phyloP scores from a whole-genome alignment of 2,113 vertebrate species.

The Hydropotes inermis region DNA sequence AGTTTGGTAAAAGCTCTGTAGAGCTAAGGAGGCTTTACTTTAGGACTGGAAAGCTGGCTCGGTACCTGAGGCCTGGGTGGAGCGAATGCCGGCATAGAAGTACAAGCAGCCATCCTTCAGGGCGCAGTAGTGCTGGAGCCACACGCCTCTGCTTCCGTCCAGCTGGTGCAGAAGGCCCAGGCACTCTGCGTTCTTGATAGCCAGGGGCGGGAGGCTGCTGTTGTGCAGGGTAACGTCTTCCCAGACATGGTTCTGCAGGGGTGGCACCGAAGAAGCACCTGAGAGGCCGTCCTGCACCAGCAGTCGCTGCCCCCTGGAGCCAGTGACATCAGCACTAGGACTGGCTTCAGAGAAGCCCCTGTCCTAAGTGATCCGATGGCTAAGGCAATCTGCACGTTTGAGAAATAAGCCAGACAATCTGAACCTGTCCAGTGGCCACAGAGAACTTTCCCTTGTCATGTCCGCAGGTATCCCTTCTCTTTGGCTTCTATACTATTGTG shows the following conservation, averaged over 20 bases:
- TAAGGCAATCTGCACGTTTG: neutral
- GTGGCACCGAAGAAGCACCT: neutral
- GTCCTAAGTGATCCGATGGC: neutral
- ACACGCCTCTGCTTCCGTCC: conserved; percentile 84
- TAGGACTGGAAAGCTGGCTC: neutral
- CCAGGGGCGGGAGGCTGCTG: conserved; percentile 89
- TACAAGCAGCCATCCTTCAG: conserved; percentile 93
- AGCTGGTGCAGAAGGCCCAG: conserved; percentile 90
- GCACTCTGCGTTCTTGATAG: conserved; percentile 92
- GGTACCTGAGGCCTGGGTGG: conserved; percentile 89
- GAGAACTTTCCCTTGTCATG: neutral
- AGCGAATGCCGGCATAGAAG: conserved; percentile 88
- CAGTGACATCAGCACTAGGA: rapidly evolving
- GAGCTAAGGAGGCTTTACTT: neutral
- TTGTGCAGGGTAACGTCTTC: conserved; percentile 92
- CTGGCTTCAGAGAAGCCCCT: neutral
- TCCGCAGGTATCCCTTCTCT: neutral
- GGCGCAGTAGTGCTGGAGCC: conserved; percentile 90
- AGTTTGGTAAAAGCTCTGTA: neutral
- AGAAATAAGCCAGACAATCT: neutral
- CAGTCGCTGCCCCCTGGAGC: neutral
- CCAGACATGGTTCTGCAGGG: conserved; percentile 90
- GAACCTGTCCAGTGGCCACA: neutral
- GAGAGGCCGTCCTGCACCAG: neutral
- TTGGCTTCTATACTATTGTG: neutral